Base-by-base conservation (phyloP, 2,888 invertebrate genomes). In the Cactoblastis cactorum region DNA sequence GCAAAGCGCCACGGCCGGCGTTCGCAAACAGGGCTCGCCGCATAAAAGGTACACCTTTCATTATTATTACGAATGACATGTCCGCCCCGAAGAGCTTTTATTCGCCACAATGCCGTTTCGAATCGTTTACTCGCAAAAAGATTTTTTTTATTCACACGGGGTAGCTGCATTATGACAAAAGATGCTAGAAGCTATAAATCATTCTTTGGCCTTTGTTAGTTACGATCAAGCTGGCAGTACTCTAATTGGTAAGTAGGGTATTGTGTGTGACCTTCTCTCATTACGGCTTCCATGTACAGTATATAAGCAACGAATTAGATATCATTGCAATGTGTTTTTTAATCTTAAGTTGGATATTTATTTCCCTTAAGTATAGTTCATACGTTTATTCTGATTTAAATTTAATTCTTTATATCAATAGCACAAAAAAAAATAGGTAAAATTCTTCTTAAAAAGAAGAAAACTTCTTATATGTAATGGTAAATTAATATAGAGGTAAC, bases 11-110 rank as follows among this genome's bases (percentile, higher is more conserved):
- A 72, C 77, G 73, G 77, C 85, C 87, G 83, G 83, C 84, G 84
- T 85, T 83, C 68, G 79, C 82, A 78, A 67, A 78, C 78, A 73
- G 75, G 75, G 75, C 80, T 71, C 77, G 72, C 80, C 78, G 82
- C 76, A 77, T 76, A 74, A 83, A 86, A 88, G 87, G 87, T 87
- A 85, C 62, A 62, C 57, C 61, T 61, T 65, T 59, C 56, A 67
- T 65, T 66, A 61, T 67, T 61, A 51, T 61, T 66, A 60, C 51
- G 58, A 63, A 62, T 66, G 70, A 71, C 71, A 74, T 73, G 67
- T 74, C 75, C 74, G 76, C 78, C 74, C 71, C 57, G 61, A 68
- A 69, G 69, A 59, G 58, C 65, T 71, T 71, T 69, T 71, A 69
- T 74, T 74, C 67, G 62, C 56, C 65, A 74, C 69, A 73, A 71